Base-by-base conservation (phyloP, 2,888 invertebrate species). In the Eugnorisma glareosa region DNA sequence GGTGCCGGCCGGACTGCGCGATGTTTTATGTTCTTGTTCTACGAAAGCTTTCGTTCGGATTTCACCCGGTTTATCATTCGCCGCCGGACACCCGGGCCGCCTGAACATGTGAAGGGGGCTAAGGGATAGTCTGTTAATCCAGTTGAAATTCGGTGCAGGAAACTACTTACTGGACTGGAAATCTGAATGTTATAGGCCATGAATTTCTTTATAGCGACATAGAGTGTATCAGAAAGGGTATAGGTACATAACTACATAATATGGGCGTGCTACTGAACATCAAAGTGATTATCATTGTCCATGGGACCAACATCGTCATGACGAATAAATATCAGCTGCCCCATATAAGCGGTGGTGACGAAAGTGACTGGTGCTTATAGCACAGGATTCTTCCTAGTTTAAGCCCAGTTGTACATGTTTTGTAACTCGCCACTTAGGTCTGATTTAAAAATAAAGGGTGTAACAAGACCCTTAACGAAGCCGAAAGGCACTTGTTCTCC, bases 101-200 rank as follows among this genome's bases (percentile, higher is more conserved):
- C 18, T n/a, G n/a, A 35, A 57, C 21, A 8, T 70, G 37, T 73
- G 45, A 37, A 48, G 45, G 45, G 35, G 24, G 10, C 73, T 66
- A 28, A 13, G 28, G n/a, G 5, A 45, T 37, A 35, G 15, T 66
- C 24, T 40, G 18, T 57, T 57, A 51, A n/a, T 51, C 43, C 74
- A 40, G 64, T 76, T 28, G 59, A 77, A 61, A 48, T 48, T 67
- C 31, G 8, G 15, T 35, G 21, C 40, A n/a, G 45, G 35, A 54
- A 63, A 54, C 28, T 67, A 48, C 31, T 21, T 66, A 76, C 1
- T 77, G 66, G 11, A 40, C n/a, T 67, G 77, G n/a, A 61, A 75
- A 54, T 43, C 10, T 37, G 6, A 40, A 66, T 28, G 13, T 28
- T n/a, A 15, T 24, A 24, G 11, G 37, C 24, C 24, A 63, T 24